Evolutionary conservation across 1,140 invertebrate species (phyloP), one percentile per base, ranked within the genome.

Genomic region (Uloborus diversus): DNA sequence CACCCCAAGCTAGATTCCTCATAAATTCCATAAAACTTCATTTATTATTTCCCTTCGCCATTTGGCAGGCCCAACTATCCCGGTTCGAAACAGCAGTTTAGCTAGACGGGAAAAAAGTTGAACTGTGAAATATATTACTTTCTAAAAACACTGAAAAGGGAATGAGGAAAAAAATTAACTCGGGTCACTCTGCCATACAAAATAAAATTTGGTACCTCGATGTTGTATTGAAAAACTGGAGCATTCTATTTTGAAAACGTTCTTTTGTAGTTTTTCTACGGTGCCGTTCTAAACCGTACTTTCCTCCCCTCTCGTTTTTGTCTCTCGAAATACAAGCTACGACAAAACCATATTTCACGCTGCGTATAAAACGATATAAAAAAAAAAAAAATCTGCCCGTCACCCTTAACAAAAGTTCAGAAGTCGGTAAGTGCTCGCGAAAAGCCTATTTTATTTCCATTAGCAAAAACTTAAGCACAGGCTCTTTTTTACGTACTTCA

Each of bases 311-410:
- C 9, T 13, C n/a, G 69, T 71, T 71, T 71, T 71, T 71, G 33
- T 57, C 28, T 57, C 56, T 42, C 28, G 53, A 17, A 28, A 71
- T 42, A 27, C 69, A 71, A 71, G 53, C 69, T 71, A 56, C 33
- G 14, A 71, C 69, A 61, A 47, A 59, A 71, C 69, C 69, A 71
- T 71, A 71, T 71, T 71, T 71, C 69, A 71, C 30, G 17, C 25
- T 1, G 13, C 61, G 69, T 59, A 71, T 71, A 42, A 42, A 35
- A 4, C 14, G 49, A 23, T 56, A 33, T 33, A 56, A 47, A 70
- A 70, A 56, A 35, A 1, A n/a, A n/a, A n/a, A n/a, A n/a, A n/a
- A 7, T 23, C 7, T 20, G 28, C 49, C 66, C 51, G 28, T 14
- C 20, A 14, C 20, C 49, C 65, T 56, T 27, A 13, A 70, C 32